Percentiles rank a stretch among this genome's conserved stretches.
Conservation (phyloP, 2,888 invertebrate species). For the Subacronicta megacephala region DNA sequence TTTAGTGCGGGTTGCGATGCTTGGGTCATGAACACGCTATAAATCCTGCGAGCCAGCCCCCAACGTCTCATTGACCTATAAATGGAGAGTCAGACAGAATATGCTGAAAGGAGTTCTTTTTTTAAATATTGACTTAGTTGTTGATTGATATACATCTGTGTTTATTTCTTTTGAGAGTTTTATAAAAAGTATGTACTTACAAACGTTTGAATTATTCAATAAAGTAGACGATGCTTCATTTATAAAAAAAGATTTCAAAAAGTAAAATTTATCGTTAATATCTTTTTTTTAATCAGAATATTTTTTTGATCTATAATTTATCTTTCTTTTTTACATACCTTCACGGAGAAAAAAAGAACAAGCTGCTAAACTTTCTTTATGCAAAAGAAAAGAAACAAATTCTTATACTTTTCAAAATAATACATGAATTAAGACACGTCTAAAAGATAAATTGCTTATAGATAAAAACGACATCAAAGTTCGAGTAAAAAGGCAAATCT, state of each 20-base stretch:
- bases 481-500: conserved; percentile 37
- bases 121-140: conserved; percentile 5
- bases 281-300: too few relatives aligned
- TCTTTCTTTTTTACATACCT: too few relatives aligned
- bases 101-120: neutral
- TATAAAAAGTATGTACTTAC: too few relatives aligned
- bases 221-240: too few relatives aligned
- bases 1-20: conserved; percentile 41
- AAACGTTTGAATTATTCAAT: too few relatives aligned
- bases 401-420: neutral
- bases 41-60: conserved; percentile 45
- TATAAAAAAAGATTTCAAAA: too few relatives aligned
- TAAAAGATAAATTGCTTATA: conserved; percentile 33
- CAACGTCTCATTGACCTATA: conserved; percentile 42
- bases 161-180: too few relatives aligned
- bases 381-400: neutral
- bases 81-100: conserved; percentile 29
- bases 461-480: conserved; percentile 36
- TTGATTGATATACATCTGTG: too few relatives aligned
- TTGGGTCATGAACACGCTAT: conserved; percentile 48
- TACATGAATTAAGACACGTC: too few relatives aligned
- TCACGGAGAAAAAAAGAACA: too few relatives aligned
- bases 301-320: too few relatives aligned
- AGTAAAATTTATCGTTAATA: too few relatives aligned
- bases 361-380: neutral